Percentiles rank a stretch among this genome's conserved stretches.
phyloP scores from a whole-genome alignment of 2,113 vertebrate genomes.

The Calonectris borealis region DNA sequence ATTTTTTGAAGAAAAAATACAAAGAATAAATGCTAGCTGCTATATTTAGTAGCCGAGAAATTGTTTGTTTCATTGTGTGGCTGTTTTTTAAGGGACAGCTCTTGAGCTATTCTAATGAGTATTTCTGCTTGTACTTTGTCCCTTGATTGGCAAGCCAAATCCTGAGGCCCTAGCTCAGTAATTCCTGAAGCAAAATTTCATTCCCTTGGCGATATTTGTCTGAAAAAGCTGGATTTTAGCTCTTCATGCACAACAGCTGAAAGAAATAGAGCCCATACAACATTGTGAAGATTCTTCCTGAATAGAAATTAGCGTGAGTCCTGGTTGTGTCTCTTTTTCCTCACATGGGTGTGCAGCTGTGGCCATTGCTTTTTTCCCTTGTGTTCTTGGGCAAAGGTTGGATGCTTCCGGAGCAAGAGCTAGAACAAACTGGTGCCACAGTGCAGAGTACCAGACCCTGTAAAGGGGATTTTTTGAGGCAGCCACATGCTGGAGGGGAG shows the following conservation, averaged over 20 bases:
- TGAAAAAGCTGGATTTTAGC: not conserved
- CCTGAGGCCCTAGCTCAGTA: not conserved
- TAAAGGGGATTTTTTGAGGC: not conserved
- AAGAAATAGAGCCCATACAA: not conserved
- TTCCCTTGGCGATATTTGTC: not conserved
- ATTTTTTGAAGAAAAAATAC: not conserved
- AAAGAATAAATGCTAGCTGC: not conserved
- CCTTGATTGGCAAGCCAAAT: not conserved
- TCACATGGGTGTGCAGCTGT: not conserved
- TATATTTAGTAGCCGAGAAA: conserved; percentile 20
- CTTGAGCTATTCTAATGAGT: conserved; percentile 1
- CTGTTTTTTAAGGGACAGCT: conserved; percentile 1
- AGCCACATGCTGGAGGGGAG: not conserved
- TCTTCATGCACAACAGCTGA: not conserved
- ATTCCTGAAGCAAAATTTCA: not conserved
- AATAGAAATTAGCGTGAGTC: not conserved
- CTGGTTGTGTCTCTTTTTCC: not conserved
- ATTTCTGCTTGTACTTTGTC: not conserved
- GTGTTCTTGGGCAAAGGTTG: not conserved
- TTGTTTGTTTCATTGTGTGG: not conserved
- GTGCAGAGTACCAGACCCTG: not conserved
- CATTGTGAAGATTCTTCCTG: not conserved
- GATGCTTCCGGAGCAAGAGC: not conserved
- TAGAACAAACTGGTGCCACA: not conserved
- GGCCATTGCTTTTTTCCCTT: not conserved